Percentiles rank a stretch among this genome's conserved stretches.
Evolutionary conservation across 1,140 invertebrate species (phyloP).

Genomic region (Ladona fulva): DNA sequence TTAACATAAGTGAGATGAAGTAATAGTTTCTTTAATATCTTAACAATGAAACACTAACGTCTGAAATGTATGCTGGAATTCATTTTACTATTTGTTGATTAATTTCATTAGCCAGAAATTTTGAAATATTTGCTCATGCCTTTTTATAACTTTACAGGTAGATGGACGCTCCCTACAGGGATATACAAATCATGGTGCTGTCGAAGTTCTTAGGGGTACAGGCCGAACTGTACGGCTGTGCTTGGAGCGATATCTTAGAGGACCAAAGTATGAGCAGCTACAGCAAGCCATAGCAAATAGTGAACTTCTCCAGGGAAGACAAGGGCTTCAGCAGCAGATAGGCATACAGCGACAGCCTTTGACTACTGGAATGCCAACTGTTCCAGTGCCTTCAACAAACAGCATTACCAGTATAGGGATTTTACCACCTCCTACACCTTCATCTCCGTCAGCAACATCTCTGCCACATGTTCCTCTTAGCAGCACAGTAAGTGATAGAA

Average conservation of each 20-base stretch:
- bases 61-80: too few species aligned
- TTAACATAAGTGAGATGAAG: too few species aligned
- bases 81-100: too few species aligned
- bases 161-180: slow-evolving; percentile 89
- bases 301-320: slow-evolving; percentile 41
- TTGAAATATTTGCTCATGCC: too few species aligned
- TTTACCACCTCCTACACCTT: slow-evolving; percentile 45
- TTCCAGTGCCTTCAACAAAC: neutral
- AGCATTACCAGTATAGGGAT: neutral
- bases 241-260: slow-evolving; percentile 84
- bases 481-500: slow-evolving; percentile 57
- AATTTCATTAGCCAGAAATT: too few species aligned
- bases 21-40: too few species aligned
- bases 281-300: slow-evolving; percentile 86
- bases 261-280: slow-evolving; percentile 90
- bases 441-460: slow-evolving; percentile 64
- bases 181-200: slow-evolving; percentile 91
- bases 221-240: slow-evolving; percentile 77
- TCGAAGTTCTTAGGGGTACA: slow-evolving; percentile 81
- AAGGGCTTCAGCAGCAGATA: neutral
- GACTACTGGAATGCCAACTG: neutral
- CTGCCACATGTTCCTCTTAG: slow-evolving; percentile 67
- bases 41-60: too few species aligned
- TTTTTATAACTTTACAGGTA: slow-evolving; percentile 41
- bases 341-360: neutral